Base-by-base conservation (phyloP, 1,140 invertebrate genomes). In the Tetragonula clypearis region DNA sequence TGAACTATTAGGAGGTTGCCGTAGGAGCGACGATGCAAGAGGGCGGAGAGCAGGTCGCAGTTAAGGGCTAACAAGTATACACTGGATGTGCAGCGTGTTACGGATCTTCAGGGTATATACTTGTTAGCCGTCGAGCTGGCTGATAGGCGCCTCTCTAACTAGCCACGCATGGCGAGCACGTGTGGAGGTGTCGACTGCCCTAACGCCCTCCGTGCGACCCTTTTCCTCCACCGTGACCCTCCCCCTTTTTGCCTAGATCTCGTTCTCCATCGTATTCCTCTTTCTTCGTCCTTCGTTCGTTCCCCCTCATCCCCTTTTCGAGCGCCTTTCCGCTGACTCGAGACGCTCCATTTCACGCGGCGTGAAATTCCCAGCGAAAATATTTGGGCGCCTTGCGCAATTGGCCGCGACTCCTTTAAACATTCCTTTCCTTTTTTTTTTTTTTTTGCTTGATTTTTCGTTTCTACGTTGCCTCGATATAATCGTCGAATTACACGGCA, bases 151-250 rank as follows among this genome's bases (percentile, higher is more conserved):
- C 91, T 85, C 75, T 87, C 89, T 93, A 93, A 95, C 93, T 92
- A 94, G 91, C 90, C 92, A 91, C 94, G 94, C 92, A 94, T 94
- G 94, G 94, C 88, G 88, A 91, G 90, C 94, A 95, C 94, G 93
- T 94, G 94, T 94, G 90, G 92, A 94, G 93, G 93, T 94, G 94
- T 93, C 93, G 92, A 94, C 88, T 92, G 87, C 83, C 72, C 79
- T 60, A 87, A 73, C 77, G 84, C 85, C 87, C 77, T 71, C 68
- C 75, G 62, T 82, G 85, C 75, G 88, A 91, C 89, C 88, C 91
- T 91, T 89, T 87, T 86, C 79, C 79, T 71, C 82, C 60, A 73
- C 82, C 84, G 68, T 86, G 87, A 90, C 80, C 75, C 77, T 87
- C 80, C 76, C 62, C 35, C 77, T n/a, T 55, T 74, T 66, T 49